phyloP scores from a whole-genome alignment of 2,797 vertebrate genomes.

The Lagocephalus sceleratus region DNA sequence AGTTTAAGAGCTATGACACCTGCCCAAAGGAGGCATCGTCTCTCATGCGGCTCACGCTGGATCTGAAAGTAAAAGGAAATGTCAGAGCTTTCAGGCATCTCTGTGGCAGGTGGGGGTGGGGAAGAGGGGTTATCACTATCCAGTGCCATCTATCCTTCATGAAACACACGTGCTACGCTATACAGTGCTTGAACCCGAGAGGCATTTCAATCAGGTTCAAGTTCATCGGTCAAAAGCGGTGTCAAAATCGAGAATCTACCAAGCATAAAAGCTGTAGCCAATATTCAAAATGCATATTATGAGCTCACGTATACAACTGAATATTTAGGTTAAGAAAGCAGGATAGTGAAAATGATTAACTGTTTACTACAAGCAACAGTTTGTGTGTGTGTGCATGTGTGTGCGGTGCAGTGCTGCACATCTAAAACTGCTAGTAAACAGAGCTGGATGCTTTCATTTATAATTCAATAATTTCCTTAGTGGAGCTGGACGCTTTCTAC shows the following conservation, averaged over 20 bases:
- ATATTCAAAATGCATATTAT: no score
- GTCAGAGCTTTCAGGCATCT: conserved; percentile 60
- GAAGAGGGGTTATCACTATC: conserved; percentile 18
- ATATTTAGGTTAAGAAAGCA: no score
- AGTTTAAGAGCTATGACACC: conserved; percentile 40
- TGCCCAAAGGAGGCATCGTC: conserved; percentile 37
- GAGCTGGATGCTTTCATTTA: no score
- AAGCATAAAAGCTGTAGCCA: no score
- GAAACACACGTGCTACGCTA: conserved; percentile 26
- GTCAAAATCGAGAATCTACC: conserved; percentile 13
- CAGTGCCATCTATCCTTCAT: conserved; percentile 22
- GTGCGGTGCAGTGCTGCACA: no score
- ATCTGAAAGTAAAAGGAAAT: conserved; percentile 46
- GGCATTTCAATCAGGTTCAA: conserved; percentile 34
- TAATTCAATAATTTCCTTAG: not conserved
- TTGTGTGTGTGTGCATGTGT: no score
- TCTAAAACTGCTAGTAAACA: no score
- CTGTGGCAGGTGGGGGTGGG: conserved; percentile 54
- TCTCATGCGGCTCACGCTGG: conserved; percentile 22
- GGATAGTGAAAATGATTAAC: no score
- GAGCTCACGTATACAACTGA: no score
- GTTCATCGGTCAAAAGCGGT: conserved; percentile 23
- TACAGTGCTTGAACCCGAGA: conserved; percentile 17
- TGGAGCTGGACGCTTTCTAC: not conserved
- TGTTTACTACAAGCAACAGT: no score